These are phyloP conservation scores for Macroramphosus scolopax DNA, from an alignment of 2,797 vertebrate genomes.

Conservation along the genomic window DNA sequence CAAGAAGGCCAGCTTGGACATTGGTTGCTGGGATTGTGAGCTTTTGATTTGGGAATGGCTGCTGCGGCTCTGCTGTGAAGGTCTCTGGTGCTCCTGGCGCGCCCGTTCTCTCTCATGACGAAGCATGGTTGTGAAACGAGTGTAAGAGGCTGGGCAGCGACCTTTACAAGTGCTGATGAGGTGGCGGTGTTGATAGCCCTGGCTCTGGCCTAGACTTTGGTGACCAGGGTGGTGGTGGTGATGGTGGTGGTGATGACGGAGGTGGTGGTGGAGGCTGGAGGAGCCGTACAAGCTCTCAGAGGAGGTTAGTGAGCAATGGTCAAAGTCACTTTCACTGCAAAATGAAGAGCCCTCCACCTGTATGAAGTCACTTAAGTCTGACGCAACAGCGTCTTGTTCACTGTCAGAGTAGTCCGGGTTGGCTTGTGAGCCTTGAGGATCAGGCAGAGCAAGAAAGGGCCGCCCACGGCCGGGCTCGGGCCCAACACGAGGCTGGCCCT, in stretches of 20 bases:
- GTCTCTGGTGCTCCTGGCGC: constrained; percentile 81
- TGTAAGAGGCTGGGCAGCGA: constrained; percentile 94
- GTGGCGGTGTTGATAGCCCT: constrained; percentile 86
- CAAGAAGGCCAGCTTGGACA: constrained; percentile 95
- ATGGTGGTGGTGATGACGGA: constrained; percentile 80
- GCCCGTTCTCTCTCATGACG: constrained; percentile 93
- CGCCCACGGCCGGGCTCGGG: constrained; percentile 69
- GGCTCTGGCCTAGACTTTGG: constrained; percentile 86
- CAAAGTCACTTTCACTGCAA: constrained; percentile 98
- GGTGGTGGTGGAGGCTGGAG: constrained; percentile 78
- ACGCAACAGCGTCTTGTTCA: constrained; percentile 89
- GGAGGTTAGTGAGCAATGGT: constrained; percentile 96
- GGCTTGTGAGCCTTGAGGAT: constrained; percentile 49
- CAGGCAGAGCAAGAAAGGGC: constrained; percentile 47
- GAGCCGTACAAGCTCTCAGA: constrained; percentile 91
- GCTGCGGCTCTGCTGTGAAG: constrained; percentile 49
- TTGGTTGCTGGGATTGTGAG: constrained; percentile 81
- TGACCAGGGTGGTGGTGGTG: constrained; percentile 84
- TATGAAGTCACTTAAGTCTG: constrained; percentile 94
- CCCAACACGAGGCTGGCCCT: constrained; percentile 80
- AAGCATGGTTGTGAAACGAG: constrained; percentile 95
- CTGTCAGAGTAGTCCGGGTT: constrained; percentile 89
- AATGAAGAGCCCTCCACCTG: constrained; percentile 96
- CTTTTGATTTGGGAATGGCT: constrained; percentile 69
- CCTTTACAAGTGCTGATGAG: constrained; percentile 96